phyloP scores from a whole-genome alignment of 1,140 invertebrate species.

The Magallana ariakensis region DNA sequence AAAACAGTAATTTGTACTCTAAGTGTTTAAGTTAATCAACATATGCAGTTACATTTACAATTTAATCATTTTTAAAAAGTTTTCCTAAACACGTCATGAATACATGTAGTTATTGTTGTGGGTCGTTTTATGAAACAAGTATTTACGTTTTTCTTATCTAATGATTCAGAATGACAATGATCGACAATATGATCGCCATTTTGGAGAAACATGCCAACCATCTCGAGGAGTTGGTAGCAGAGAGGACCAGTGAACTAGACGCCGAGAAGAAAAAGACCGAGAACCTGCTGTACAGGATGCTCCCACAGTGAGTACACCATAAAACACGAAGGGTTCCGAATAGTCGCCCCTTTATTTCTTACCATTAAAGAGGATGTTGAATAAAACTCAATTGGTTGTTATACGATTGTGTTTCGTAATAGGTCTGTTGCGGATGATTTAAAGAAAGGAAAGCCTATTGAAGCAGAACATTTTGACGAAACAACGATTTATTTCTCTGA shows the following conservation, averaged over 20 bases:
- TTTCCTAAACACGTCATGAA: too few species aligned
- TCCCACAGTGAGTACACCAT: conserved; percentile 78
- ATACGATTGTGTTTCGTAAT: conserved; percentile 46
- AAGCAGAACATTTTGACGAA: conserved; percentile 90
- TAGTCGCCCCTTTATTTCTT: too few species aligned
- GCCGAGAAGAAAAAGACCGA: conserved; percentile 96
- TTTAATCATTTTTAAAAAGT: too few species aligned
- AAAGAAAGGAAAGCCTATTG: conserved; percentile 91
- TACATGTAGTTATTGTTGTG: too few species aligned
- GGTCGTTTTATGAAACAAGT: background rate
- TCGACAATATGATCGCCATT: conserved; percentile 97
- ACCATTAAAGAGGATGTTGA: too few species aligned
- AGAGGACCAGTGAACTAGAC: conserved; percentile 93
- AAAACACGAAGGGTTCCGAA: too few species aligned
- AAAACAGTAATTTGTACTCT: too few species aligned
- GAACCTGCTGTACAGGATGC: conserved; percentile 93
- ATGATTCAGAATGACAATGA: conserved; percentile 89
- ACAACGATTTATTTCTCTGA: conserved; percentile 90
- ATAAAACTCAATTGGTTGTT: background rate
- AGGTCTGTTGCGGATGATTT: conserved; percentile 94
- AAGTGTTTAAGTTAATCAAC: too few species aligned
- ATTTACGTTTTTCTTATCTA: conserved; percentile 59
- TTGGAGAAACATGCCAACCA: conserved; percentile 96
- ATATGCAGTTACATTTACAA: too few species aligned
- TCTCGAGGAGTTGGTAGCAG: conserved; percentile 92